phyloP scores from a whole-genome alignment of 2,113 vertebrate species.

The Mustelus asterias region DNA sequence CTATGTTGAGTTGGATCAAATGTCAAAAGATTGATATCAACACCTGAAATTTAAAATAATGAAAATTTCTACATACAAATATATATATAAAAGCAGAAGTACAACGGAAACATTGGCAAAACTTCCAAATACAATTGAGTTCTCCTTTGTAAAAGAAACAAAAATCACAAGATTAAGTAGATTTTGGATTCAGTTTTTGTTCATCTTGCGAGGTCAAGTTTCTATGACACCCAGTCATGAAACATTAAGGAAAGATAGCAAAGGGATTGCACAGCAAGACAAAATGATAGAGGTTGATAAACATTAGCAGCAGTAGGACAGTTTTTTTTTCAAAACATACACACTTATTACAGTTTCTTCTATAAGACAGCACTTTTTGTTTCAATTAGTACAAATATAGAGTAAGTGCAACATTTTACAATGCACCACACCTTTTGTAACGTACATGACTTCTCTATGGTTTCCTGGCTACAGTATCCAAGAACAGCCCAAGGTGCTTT shows the following conservation, averaged over 20 bases:
- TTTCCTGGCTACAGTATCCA: constrained; percentile 1
- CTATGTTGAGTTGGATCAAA: not conserved
- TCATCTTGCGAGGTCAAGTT: not conserved
- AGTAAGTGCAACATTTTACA: not conserved
- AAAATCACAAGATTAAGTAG: not conserved
- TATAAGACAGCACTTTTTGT: not conserved
- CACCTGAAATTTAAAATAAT: constrained; percentile 10
- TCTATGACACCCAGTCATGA: not conserved
- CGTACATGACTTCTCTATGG: not conserved
- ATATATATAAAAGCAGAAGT: not conserved
- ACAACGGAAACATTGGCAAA: not conserved
- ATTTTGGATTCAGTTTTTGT: not conserved
- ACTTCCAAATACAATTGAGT: not conserved
- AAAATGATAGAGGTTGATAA: not conserved
- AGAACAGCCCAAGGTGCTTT: constrained; percentile 15
- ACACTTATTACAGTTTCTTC: not conserved
- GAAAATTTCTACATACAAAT: not conserved
- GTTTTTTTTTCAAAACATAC: not conserved
- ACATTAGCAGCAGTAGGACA: not conserved
- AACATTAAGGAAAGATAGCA: not conserved
- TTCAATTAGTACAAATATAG: constrained; percentile 8
- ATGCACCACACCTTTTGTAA: constrained; percentile 6
- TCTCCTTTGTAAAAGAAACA: not conserved
- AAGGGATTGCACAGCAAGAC: not conserved
- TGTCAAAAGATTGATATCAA: not conserved